Evolutionary conservation across 37 sponge, comb jelly and placozoan species (phyloP).

Genomic region (Bolinopsis microptera): DNA sequence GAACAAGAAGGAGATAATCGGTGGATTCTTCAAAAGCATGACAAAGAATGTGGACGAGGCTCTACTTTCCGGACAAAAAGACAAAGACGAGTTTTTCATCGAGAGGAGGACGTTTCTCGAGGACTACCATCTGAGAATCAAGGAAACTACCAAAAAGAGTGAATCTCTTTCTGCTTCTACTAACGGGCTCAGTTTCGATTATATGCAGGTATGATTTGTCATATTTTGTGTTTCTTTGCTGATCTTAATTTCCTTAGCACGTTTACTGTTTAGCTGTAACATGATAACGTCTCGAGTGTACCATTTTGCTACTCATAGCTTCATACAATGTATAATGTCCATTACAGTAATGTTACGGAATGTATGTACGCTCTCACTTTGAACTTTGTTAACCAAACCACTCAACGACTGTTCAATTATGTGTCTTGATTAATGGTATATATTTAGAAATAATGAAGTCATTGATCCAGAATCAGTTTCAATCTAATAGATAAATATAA

Average conservation of each 20-base stretch:
- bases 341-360: no score
- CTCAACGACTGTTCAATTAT: no score
- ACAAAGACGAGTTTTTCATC: conserved; percentile 47
- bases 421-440: no score
- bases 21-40: conserved; percentile 83
- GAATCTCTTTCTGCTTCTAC: not conserved
- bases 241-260: conserved; percentile 29
- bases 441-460: no score
- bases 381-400: no score
- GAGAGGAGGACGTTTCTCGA: not conserved
- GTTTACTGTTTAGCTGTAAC: no score
- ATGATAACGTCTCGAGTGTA: no score
- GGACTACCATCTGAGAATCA: not conserved
- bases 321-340: no score
- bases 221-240: not conserved
- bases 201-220: conserved; percentile 9
- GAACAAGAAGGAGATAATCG: conserved; percentile 87
- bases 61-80: conserved; percentile 80
- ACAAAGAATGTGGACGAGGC: conserved; percentile 91
- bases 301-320: no score
- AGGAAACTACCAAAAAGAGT: conserved; percentile 68
- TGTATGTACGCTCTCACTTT: no score
- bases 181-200: not conserved
- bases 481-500: no score
- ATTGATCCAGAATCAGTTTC: no score